phyloP scores from a whole-genome alignment of 2,797 vertebrate genomes.

The Pseudopleuronectes americanus region DNA sequence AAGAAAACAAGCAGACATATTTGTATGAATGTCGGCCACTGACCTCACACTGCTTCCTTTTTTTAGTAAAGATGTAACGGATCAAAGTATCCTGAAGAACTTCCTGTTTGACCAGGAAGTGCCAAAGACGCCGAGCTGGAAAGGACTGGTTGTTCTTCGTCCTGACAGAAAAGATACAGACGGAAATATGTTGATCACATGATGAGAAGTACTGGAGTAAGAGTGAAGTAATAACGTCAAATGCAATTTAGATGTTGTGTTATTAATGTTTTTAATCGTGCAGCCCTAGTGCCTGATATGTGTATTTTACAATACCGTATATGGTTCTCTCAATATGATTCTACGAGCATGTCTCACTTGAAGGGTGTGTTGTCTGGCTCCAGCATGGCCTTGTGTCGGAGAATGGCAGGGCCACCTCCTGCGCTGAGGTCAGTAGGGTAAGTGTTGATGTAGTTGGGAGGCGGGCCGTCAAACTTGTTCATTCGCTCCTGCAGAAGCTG shows the following conservation, averaged over 20 bases:
- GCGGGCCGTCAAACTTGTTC: slow-evolving; percentile 95
- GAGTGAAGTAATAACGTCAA: background rate
- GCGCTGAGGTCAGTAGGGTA: slow-evolving; percentile 89
- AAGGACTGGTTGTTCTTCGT: slow-evolving; percentile 93
- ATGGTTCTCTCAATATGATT: background rate
- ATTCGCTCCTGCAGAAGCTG: slow-evolving; percentile 93
- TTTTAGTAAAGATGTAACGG: slow-evolving; percentile 98
- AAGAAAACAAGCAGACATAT: background rate
- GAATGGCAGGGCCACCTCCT: slow-evolving; percentile 90
- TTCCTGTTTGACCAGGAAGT: slow-evolving; percentile 98
- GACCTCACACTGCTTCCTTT: slow-evolving; percentile 99
- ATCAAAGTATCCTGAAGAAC: slow-evolving; percentile 95
- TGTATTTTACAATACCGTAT: background rate
- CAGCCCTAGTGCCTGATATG: background rate
- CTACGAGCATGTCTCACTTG: slow-evolving; percentile 84
- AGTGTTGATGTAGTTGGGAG: slow-evolving; percentile 96
- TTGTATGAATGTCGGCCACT: slow-evolving; percentile 25
- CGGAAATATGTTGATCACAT: slow-evolving; percentile 3
- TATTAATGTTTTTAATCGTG: background rate
- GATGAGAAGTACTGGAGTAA: background rate
- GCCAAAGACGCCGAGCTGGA: slow-evolving; percentile 95
- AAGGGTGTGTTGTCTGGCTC: slow-evolving; percentile 99
- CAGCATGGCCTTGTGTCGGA: slow-evolving; percentile 97
- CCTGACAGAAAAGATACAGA: slow-evolving; percentile 70
- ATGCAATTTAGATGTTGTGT: background rate